Percentiles rank a stretch among this genome's conserved stretches.
Conservation (phyloP, 1,140 invertebrate genomes). For the Platorchestia sp. region DNA sequence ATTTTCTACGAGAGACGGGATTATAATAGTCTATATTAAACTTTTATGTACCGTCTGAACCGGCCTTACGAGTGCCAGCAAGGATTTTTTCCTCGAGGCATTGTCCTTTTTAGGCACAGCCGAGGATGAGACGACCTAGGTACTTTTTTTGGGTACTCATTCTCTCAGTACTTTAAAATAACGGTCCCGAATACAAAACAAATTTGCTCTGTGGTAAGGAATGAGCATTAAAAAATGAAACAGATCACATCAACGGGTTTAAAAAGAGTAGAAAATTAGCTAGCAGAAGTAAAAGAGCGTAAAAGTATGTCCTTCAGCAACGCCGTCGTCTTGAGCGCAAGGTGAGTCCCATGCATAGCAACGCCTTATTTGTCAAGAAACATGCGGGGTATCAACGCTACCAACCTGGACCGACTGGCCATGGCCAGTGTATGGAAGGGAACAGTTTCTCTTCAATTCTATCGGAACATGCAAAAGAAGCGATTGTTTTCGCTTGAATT, state of each 20-base stretch:
- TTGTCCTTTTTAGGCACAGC: neutral
- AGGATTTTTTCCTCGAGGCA: neutral
- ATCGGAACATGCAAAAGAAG: neutral
- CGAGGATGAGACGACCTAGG: neutral
- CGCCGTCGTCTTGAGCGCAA: neutral
- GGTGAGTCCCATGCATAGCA: slow-evolving; percentile 24
- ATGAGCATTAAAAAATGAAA: neutral
- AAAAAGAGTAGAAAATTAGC: neutral
- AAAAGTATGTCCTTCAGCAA: slow-evolving; percentile 24
- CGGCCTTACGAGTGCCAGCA: neutral
- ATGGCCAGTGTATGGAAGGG: neutral
- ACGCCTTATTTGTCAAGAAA: slow-evolving; percentile 32
- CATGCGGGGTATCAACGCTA: slow-evolving; percentile 21
- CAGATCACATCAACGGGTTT: neutral
- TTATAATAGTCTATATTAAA: neutral
- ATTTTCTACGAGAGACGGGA: neutral
- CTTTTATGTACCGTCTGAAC: neutral
- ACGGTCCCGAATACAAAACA: neutral
- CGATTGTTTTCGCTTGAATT: neutral
- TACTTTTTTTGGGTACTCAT: neutral
- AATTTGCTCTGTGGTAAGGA: neutral
- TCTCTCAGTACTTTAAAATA: neutral
- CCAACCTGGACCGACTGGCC: slow-evolving; percentile 25
- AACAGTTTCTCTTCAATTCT: neutral
- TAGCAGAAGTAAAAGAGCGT: neutral